Conservation (phyloP, 2,888 invertebrate species). For the Calameuta pallipes region DNA sequence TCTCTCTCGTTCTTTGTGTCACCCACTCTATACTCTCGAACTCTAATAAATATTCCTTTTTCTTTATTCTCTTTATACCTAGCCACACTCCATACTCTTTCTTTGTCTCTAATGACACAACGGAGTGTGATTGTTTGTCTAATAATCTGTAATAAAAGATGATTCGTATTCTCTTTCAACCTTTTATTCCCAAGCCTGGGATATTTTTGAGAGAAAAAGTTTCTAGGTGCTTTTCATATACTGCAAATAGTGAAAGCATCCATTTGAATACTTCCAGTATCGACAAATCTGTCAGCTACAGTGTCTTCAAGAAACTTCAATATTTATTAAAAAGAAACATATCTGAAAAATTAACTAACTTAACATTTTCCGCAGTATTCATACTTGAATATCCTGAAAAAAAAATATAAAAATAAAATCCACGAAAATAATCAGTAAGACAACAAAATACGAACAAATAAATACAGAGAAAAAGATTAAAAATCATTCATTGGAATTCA, state of each 20-base stretch:
- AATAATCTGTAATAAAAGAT: background rate
- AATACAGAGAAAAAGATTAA: background rate
- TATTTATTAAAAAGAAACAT: too few species aligned
- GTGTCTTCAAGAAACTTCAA: too few species aligned
- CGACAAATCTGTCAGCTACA: background rate
- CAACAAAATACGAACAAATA: too few species aligned
- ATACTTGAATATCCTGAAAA: too few species aligned
- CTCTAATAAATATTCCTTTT: background rate
- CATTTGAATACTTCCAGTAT: background rate
- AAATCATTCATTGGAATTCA: background rate
- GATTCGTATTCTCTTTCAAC: too few species aligned
- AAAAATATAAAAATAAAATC: too few species aligned
- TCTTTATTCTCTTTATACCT: background rate
- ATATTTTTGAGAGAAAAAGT: background rate
- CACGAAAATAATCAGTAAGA: too few species aligned
- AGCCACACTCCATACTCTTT: background rate
- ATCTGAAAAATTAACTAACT: too few species aligned
- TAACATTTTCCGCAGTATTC: too few species aligned
- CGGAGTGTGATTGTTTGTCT: background rate
- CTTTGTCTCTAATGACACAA: background rate
- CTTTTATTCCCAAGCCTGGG: background rate
- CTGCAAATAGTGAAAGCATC: background rate
- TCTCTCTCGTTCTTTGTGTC: constrained; percentile 15
- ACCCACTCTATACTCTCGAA: background rate
- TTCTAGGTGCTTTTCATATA: background rate